Base-by-base conservation (phyloP, 2,113 vertebrate species). In the Caranx ignobilis region DNA sequence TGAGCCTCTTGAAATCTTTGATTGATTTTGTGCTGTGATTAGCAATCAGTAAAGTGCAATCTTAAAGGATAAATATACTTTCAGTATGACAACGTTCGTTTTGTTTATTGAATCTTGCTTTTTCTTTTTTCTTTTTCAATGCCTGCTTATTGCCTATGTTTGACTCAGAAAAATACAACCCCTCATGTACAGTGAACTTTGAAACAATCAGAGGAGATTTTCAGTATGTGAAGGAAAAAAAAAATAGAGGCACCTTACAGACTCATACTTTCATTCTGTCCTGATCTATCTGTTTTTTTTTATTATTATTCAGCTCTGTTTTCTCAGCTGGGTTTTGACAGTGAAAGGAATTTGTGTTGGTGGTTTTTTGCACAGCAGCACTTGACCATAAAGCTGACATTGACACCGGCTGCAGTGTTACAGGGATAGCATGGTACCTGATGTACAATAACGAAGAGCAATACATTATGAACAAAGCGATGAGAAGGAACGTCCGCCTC, bases 41-140 rank as follows among this genome's bases (percentile, higher is more conserved):
- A 93, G 94, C 92, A 94, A 95, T 94, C 94, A 93, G 94, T 94
- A 91, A 95, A 94, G 93, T 95, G 94, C 92, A 95, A 94, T 95
- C 91, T 93, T 90, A 87, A 90, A 88, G 79, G 83, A 83, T 93
- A 87, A 91, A 91, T 91, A 85, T 89, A 82, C 87, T 92, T 93
- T 92, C 78, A 84, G 79, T 85, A 88, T 91, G 67, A 86, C 68
- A 76, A 78, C 48, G 45, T 86, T 90, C 48, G 45, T 86, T 90
- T 86, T 78, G 15, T 90, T 87, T 85, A 79, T 90, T 84, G 78
- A 82, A 84, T 92, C 71, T 91, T 86, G 32, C 81, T 85, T 86
- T 72, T 82, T 87, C 47, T 84, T 82, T 70, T 8, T 86, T 50
- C 80, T 80, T 72, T 5, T 45, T 19, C 48, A 77, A 85, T 86